These are phyloP conservation scores for Cnemophilus loriae DNA, from an alignment of 2,113 vertebrate species.

Conservation along the genomic window DNA sequence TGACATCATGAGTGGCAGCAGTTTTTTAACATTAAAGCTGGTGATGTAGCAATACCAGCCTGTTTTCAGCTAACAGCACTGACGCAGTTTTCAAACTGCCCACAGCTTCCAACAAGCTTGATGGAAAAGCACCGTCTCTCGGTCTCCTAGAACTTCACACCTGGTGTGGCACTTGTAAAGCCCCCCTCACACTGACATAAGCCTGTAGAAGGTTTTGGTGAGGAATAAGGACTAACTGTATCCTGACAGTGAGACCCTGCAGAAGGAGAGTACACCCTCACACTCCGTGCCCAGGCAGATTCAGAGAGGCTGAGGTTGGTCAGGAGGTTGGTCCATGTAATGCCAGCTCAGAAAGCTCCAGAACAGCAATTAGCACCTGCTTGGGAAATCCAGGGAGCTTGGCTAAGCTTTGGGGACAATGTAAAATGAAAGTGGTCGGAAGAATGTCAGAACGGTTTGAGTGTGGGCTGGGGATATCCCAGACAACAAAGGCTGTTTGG, in stretches of 20 bases:
- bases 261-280: not conserved
- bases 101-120: not conserved
- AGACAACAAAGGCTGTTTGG: not conserved
- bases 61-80: not conserved
- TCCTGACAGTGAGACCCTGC: not conserved
- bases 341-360: not conserved
- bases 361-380: not conserved
- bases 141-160: not conserved
- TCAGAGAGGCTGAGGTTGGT: not conserved
- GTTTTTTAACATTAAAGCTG: not conserved
- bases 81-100: not conserved
- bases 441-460: not conserved
- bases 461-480: not conserved
- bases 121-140: not conserved
- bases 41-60: not conserved
- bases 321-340: not conserved
- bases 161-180: not conserved
- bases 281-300: accelerated
- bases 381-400: not conserved
- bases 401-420: not conserved
- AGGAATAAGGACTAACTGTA: not conserved
- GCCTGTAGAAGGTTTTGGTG: not conserved
- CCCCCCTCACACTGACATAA: not conserved
- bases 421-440: not conserved
- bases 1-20: not conserved